Evolutionary conservation across 2,888 invertebrate species (phyloP).

Genomic region (Synanthedon formicaeformis): DNA sequence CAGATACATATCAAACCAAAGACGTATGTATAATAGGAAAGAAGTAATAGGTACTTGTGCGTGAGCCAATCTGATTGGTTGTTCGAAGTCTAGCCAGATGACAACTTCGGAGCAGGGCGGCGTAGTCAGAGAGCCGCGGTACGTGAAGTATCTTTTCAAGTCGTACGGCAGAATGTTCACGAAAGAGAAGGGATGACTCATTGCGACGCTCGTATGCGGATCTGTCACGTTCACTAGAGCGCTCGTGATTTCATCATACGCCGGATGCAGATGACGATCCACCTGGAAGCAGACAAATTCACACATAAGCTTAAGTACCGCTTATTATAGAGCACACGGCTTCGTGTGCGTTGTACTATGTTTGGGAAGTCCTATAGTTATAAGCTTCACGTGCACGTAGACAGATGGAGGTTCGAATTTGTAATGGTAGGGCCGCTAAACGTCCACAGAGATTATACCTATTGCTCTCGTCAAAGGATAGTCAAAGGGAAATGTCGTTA

Average conservation of each 20-base stretch:
- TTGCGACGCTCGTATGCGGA: constrained; percentile 57
- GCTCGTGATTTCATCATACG: constrained; percentile 71
- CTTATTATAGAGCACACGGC: background rate
- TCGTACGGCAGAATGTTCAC: constrained; percentile 66
- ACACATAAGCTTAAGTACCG: background rate
- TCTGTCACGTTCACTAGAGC: constrained; percentile 67
- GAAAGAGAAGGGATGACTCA: constrained; percentile 64
- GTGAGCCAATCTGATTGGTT: constrained; percentile 76
- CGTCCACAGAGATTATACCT: too few relatives aligned
- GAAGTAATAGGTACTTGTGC: constrained; percentile 65
- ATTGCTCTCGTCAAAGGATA: too few relatives aligned
- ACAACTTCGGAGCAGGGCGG: constrained; percentile 89
- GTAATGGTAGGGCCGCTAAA: too few relatives aligned
- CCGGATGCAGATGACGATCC: constrained; percentile 62
- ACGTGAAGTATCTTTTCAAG: constrained; percentile 80
- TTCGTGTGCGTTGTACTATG: background rate
- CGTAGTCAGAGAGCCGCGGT: constrained; percentile 87
- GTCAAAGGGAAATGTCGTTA: too few relatives aligned
- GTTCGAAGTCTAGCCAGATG: constrained; percentile 85
- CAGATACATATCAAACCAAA: too few relatives aligned
- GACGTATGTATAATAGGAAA: too few relatives aligned
- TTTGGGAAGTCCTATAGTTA: too few relatives aligned
- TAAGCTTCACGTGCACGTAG: too few relatives aligned
- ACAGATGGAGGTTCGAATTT: too few relatives aligned
- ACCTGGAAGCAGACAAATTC: constrained; percentile 27